Base-by-base conservation (phyloP, 2,797 vertebrate genomes). In the Salarias fasciatus region DNA sequence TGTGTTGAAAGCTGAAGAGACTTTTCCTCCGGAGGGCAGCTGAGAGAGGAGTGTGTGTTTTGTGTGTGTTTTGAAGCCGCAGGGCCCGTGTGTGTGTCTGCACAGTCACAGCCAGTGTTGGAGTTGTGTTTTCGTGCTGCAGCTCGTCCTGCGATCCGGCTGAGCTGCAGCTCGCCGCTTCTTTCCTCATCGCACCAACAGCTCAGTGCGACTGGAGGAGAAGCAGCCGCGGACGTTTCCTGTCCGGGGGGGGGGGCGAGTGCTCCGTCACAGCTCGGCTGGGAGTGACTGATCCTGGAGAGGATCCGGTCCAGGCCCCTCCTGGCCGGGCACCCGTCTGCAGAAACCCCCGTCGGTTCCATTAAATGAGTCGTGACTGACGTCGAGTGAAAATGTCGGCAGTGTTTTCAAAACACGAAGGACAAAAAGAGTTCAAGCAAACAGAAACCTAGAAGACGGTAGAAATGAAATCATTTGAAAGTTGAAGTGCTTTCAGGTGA, bases 171-270 rank as follows among this genome's bases (percentile, higher is more conserved):
- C 53, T 51, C 28, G 11, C 15, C 46, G 44, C 28, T 14, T 29
- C 15, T 29, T n/a, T 11, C 5, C 8, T 6, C 29, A n/a, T n/a
- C n/a, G n/a, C n/a, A n/a, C n/a, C n/a, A n/a, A n/a, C n/a, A n/a
- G 18, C 35, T 15, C 35, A 0, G 0, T 43, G 54, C 66, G 33
- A 56, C 41, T 54, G 47, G 11, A 57, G 11, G 51, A 36, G 40
- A 75, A 66, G 14, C 48, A 15, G 73, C 67, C 64, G 51, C 40
- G 49, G 63, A 59, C 8, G 14, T 29, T 48, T 62, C 15, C 8
- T n/a, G n/a, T n/a, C n/a, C n/a, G n/a, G n/a, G n/a, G 48, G 73
- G 51, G 75, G 54, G 47, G 54, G 4, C 1, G 47, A 70, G 56
- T 40, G 48, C 36, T 28, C 53, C 52, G 36, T 43, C 38, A 29